phyloP scores from a whole-genome alignment of 2,797 vertebrate genomes.

The Propithecus deckenii region DNA sequence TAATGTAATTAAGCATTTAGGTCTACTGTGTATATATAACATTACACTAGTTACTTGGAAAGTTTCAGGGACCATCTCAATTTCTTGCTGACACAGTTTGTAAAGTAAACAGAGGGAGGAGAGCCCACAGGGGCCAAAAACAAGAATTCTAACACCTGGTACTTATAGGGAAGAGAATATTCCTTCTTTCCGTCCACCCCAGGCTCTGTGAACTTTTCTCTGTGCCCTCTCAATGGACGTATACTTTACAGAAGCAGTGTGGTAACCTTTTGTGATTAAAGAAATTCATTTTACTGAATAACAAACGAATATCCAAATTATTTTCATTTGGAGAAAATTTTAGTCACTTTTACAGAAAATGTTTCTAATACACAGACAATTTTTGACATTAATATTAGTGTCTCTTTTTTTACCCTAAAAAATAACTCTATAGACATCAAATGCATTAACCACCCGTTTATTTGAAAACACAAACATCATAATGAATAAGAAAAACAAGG shows the following conservation, averaged over 20 bases:
- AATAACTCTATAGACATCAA: neutral
- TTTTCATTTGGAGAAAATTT: neutral
- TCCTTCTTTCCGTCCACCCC: neutral
- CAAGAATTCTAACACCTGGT: neutral
- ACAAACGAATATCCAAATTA: neutral
- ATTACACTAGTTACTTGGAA: neutral
- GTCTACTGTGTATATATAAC: neutral
- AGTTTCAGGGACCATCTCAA: neutral
- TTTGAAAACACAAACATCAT: neutral
- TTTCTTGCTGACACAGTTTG: neutral
- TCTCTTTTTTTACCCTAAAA: neutral
- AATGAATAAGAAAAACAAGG: neutral
- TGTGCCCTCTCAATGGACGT: neutral
- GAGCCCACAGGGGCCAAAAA: neutral
- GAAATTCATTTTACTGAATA: neutral
- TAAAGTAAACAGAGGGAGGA: neutral
- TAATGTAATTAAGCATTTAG: neutral
- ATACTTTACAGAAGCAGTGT: neutral
- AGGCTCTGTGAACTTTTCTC: neutral
- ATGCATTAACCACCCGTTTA: neutral
- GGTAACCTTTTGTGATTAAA: neutral
- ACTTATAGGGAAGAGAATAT: accelerated
- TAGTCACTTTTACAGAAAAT: neutral
- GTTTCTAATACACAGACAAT: neutral
- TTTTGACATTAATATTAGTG: neutral